phyloP scores from a whole-genome alignment of 2,113 vertebrate species.

The Phyllostomus hastatus region DNA sequence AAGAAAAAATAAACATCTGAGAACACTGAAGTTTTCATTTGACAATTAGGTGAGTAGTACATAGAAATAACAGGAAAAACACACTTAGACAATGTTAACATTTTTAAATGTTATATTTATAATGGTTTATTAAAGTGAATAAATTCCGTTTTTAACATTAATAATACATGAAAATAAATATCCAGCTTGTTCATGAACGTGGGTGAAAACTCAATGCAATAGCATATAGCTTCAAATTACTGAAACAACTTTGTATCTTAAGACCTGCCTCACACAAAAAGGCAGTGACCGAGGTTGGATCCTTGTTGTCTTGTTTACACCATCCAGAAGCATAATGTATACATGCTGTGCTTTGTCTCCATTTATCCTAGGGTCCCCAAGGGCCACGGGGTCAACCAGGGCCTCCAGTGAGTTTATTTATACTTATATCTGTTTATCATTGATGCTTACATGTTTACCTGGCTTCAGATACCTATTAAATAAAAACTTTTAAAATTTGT shows the following conservation, averaged over 20 bases:
- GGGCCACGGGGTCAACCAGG: slow-evolving; percentile 91
- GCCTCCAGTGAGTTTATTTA: slow-evolving; percentile 87
- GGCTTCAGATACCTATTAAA: slow-evolving; percentile 21
- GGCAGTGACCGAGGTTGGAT: not conserved
- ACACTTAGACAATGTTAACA: not conserved
- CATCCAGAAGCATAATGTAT: not conserved
- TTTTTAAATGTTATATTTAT: slow-evolving; percentile 22
- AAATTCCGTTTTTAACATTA: not conserved
- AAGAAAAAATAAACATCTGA: not conserved
- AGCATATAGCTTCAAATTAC: not conserved
- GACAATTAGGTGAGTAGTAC: not conserved
- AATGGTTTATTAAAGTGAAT: slow-evolving; percentile 5
- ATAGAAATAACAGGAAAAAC: slow-evolving; percentile 7
- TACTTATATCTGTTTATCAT: not conserved
- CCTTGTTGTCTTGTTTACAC: not conserved
- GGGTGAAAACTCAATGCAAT: not conserved
- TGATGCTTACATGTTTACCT: slow-evolving; percentile 1
- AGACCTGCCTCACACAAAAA: not conserved
- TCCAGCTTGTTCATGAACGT: not conserved
- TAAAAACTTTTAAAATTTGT: slow-evolving; percentile 7
- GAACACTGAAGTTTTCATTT: not conserved
- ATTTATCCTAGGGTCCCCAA: slow-evolving; percentile 89
- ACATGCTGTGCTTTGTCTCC: slow-evolving; percentile 37
- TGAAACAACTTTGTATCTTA: not conserved
- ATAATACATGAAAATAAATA: not conserved